Conservation (phyloP, 2,888 invertebrate genomes). For the Nomada flava region DNA sequence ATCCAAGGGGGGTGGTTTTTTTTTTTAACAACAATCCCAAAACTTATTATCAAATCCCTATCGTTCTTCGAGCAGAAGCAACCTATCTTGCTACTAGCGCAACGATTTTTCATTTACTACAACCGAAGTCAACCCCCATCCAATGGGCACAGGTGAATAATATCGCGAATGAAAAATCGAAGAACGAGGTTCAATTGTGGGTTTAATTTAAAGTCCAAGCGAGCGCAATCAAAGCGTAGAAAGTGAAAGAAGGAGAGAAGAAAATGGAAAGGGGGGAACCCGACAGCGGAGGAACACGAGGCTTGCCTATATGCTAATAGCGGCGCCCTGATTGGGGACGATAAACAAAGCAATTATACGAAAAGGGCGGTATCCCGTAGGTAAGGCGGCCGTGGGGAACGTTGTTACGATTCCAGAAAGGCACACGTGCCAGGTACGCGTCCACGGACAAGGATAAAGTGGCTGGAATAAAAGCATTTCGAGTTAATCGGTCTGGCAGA, state of each 20-base stretch:
- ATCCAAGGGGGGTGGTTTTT: not conserved
- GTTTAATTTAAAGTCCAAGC: too few species aligned
- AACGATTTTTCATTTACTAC: not conserved
- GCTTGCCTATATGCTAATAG: conserved; percentile 81
- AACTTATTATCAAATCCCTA: conserved; percentile 51
- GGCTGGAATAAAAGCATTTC: conserved; percentile 64
- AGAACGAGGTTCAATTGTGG: not conserved
- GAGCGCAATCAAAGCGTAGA: not conserved
- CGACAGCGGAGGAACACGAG: conserved; percentile 50
- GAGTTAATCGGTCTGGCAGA: conserved; percentile 63
- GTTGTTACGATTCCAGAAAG: conserved; percentile 56
- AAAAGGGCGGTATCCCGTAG: conserved; percentile 76
- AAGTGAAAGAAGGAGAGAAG: conserved; percentile 30
- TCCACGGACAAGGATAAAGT: conserved; percentile 62
- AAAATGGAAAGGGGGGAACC: conserved; percentile 39
- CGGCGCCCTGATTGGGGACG: conserved; percentile 79
- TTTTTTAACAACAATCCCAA: not conserved
- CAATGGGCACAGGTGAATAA: too few species aligned
- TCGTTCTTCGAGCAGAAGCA: conserved; percentile 21
- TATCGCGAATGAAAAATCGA: not conserved
- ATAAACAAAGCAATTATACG: conserved; percentile 84
- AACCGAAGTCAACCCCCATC: not conserved
- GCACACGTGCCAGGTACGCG: conserved; percentile 61
- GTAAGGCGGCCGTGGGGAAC: conserved; percentile 57
- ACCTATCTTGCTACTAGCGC: not conserved